Percentiles rank a stretch among this genome's conserved stretches.
Evolutionary conservation across 2,113 vertebrate species (phyloP).

Genomic region (Chaetura pelagica): DNA sequence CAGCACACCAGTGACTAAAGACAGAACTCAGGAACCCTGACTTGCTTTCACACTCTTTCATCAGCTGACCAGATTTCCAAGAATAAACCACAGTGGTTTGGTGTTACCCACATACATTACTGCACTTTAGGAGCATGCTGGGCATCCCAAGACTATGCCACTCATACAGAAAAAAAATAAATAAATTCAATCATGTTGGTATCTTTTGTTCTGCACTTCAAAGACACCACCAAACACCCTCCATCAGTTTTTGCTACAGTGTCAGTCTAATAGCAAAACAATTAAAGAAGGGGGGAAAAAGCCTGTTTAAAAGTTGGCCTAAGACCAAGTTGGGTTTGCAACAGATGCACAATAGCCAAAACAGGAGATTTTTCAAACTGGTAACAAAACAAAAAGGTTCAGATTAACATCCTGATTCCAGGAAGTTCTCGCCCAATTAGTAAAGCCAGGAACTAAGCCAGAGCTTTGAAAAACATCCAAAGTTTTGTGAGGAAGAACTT

Average conservation of each 20-base stretch:
- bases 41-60: neutral
- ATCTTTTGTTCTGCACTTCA: neutral
- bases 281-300: neutral
- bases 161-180: neutral
- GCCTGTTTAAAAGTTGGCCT: neutral
- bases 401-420: conserved; percentile 42
- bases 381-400: conserved; percentile 60
- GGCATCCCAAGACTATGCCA: neutral
- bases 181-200: neutral
- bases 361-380: conserved; percentile 45
- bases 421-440: conserved; percentile 71
- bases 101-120: neutral
- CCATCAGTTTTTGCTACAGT: neutral
- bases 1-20: neutral
- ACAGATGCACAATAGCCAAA: conserved; percentile 2
- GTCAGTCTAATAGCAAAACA: neutral
- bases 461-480: conserved; percentile 51
- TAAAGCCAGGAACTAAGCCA: conserved; percentile 61
- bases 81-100: neutral
- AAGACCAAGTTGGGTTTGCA: neutral
- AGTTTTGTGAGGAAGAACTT: conserved; percentile 54
- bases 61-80: conserved; percentile 9
- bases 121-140: neutral
- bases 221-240: neutral
- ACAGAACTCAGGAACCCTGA: neutral